phyloP scores from a whole-genome alignment of 1,140 invertebrate genomes.

The Musca vetustissima region DNA sequence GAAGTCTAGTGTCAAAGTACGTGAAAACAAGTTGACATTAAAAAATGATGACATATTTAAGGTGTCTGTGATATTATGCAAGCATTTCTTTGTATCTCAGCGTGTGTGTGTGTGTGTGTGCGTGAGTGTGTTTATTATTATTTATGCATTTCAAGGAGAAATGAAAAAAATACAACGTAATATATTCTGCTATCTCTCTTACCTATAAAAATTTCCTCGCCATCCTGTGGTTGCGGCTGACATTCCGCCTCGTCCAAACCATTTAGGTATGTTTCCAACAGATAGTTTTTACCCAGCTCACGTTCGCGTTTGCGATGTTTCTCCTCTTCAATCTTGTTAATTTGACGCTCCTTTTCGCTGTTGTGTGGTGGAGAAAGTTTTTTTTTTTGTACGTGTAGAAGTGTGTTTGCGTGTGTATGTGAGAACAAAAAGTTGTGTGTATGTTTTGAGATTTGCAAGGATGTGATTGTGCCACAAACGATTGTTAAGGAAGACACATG shows the following conservation, averaged over 20 bases:
- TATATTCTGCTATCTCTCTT: conserved; percentile 6
- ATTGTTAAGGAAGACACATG: too few species aligned
- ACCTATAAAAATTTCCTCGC: conserved; percentile 30
- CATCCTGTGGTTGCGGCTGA: conserved; percentile 26
- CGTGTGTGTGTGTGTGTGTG: background rate
- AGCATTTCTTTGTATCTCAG: too few species aligned
- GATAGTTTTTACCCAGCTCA: conserved; percentile 78
- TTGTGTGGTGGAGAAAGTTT: background rate
- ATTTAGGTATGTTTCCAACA: conserved; percentile 75
- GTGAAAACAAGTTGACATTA: too few species aligned
- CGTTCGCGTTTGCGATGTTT: conserved; percentile 70
- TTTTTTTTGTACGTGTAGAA: background rate
- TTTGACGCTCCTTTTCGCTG: conserved; percentile 77
- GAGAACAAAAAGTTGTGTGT: too few species aligned
- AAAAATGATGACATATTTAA: too few species aligned
- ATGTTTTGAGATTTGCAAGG: too few species aligned
- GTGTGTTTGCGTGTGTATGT: background rate
- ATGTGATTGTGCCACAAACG: too few species aligned
- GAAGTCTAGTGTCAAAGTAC: too few species aligned
- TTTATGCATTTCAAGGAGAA: background rate
- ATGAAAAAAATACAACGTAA: background rate
- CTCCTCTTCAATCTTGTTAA: conserved; percentile 74
- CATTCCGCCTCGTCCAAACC: conserved; percentile 58
- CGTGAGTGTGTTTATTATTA: too few species aligned
- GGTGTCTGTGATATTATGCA: too few species aligned